Evolutionary conservation across 1,140 invertebrate genomes (phyloP).

Genomic region (Lysiphlebus fabarum): DNA sequence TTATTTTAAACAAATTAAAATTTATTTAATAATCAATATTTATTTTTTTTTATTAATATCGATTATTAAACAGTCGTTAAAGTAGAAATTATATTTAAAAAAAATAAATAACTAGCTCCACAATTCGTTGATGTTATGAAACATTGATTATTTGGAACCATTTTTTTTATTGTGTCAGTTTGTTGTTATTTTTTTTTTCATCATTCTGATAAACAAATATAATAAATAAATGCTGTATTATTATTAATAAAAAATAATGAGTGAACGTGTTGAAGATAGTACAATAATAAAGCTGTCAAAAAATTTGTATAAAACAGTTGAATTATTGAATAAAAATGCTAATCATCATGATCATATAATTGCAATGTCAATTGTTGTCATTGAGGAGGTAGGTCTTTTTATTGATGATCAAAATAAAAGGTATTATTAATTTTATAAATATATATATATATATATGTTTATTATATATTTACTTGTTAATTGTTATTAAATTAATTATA

Average conservation of each 20-base stretch:
- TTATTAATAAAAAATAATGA: conserved; percentile 11
- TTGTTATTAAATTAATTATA: neutral
- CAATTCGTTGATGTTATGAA: neutral
- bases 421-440: conserved; percentile 13
- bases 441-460: neutral
- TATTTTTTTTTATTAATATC: too few species aligned
- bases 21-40: too few species aligned
- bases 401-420: conserved; percentile 9
- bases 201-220: too few species aligned
- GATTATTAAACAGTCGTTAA: neutral
- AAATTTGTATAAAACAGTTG: conserved; percentile 23
- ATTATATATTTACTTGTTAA: neutral
- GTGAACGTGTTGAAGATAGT: conserved; percentile 35
- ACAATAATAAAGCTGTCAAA: conserved; percentile 28
- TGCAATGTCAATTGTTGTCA: conserved; percentile 35
- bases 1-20: too few species aligned
- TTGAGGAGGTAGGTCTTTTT: conserved; percentile 36
- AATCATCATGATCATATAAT: conserved; percentile 37
- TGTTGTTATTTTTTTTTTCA: too few species aligned
- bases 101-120: neutral
- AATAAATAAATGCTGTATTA: conserved; percentile 10
- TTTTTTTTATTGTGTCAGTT: conserved; percentile 1
- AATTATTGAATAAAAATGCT: conserved; percentile 25
- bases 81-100: neutral
- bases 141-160: neutral